phyloP scores from a whole-genome alignment of 2,888 invertebrate species.

The Calameuta filiformis region DNA sequence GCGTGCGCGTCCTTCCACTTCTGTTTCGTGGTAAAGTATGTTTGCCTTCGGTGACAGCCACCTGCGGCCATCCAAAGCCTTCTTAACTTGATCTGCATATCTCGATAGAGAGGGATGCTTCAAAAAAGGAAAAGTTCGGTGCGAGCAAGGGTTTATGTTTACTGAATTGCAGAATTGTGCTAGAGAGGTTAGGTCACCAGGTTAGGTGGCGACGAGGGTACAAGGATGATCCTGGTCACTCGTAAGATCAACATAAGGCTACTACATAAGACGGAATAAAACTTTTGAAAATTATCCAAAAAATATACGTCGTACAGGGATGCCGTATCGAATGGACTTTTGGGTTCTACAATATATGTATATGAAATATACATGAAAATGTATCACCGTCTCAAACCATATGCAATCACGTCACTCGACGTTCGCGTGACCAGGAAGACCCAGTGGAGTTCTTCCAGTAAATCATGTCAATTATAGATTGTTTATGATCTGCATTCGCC shows the following conservation, averaged over 20 bases:
- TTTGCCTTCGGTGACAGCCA: slow-evolving; percentile 61
- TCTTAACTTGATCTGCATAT: slow-evolving; percentile 52
- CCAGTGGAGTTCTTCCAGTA: slow-evolving; percentile 30
- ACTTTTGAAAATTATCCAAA: neutral
- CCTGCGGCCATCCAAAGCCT: slow-evolving; percentile 52
- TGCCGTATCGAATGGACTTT: neutral
- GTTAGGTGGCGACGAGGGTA: neutral
- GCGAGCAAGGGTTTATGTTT: neutral
- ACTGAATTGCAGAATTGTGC: neutral
- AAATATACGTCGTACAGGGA: neutral
- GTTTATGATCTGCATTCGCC: slow-evolving; percentile 52
- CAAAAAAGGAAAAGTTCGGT: slow-evolving; percentile 10
- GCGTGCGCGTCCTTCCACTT: slow-evolving; percentile 50
- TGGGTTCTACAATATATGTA: neutral
- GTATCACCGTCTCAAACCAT: slow-evolving; percentile 20
- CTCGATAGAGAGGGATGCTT: neutral
- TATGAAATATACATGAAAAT: neutral
- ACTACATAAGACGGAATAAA: neutral
- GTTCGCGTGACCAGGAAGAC: slow-evolving; percentile 38
- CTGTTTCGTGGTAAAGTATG: slow-evolving; percentile 54
- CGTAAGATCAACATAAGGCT: neutral
- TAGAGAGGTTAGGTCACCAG: neutral
- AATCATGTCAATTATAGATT: slow-evolving; percentile 63
- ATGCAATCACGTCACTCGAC: neutral
- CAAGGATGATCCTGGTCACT: neutral